Base-by-base conservation (phyloP, 1,140 invertebrate genomes). In the Homarus americanus region DNA sequence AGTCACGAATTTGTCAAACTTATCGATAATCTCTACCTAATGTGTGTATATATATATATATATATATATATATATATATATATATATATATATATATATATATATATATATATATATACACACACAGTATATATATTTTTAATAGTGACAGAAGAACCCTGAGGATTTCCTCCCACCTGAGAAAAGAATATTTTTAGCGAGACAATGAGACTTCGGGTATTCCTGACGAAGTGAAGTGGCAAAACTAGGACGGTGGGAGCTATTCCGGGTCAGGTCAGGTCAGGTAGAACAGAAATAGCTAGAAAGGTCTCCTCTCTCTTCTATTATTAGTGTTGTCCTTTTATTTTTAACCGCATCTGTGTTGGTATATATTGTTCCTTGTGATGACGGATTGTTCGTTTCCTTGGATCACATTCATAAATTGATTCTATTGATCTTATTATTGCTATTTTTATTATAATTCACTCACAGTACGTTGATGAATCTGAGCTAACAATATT, bases 271-370 rank as follows among this genome's bases (percentile, higher is more conserved):
- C 63, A 69, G 63, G 28, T 69, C 63, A 69, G 63, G 63, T 69
- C 63, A 5, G 63, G 24, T 69, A 4, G 28, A n/a, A 32, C 36
- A 40, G 40, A 36, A 76, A 41, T 76, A 76, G 28, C 24, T 3
- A 38, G 12, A 20, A 20, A 20, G 53, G 15, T 15, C 7, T 58
- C 10, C 53, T 58, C 17, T 4, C 53, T 20, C 53, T 15, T 15
- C 53, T 58, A 58, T 58, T 58, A 73, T 34, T 34, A 73, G 72
- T 73, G 12, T n/a, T n/a, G n/a, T n/a, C n/a, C n/a, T n/a, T n/a
- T n/a, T n/a, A n/a, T n/a, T n/a, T n/a, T n/a, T n/a, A n/a, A n/a
- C n/a, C n/a, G n/a, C n/a, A n/a, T n/a, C n/a, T n/a, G n/a, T n/a
- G n/a, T n/a, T n/a, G n/a, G n/a, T n/a, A n/a, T n/a, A n/a, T n/a